These are phyloP conservation scores for Tetragonula clypearis DNA, from an alignment of 1,140 invertebrate species.

Conservation along the genomic window DNA sequence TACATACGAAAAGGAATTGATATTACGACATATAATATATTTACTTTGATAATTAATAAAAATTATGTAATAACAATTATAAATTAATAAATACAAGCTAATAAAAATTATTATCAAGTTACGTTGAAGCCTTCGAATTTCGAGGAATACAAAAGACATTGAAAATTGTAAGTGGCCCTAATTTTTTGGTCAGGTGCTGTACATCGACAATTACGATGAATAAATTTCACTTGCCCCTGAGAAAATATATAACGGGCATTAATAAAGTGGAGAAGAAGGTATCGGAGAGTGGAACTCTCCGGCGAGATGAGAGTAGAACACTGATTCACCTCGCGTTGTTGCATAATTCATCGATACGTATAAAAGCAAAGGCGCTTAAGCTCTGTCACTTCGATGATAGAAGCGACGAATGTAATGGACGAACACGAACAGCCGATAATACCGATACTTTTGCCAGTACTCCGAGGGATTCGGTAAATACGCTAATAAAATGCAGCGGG, in stretches of 20 bases:
- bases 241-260: neutral
- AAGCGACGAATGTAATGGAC: constrained; percentile 64
- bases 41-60: too few species aligned
- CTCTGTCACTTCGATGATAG: constrained; percentile 25
- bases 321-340: constrained; percentile 29
- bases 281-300: neutral
- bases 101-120: too few species aligned
- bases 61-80: too few species aligned
- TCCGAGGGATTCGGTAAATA: constrained; percentile 73
- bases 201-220: too few species aligned
- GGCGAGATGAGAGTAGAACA: neutral
- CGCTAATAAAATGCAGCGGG: constrained; percentile 79
- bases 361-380: constrained; percentile 54
- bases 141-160: too few species aligned
- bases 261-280: neutral
- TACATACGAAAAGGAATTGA: too few species aligned
- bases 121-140: too few species aligned
- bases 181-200: too few species aligned
- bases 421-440: constrained; percentile 58
- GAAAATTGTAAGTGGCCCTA: too few species aligned
- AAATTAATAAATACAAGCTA: too few species aligned
- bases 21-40: too few species aligned
- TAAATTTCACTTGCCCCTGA: neutral
- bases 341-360: constrained; percentile 63
- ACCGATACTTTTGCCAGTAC: constrained; percentile 38